phyloP scores from a whole-genome alignment of 2,888 invertebrate species.

The Blastobasis adustella region DNA sequence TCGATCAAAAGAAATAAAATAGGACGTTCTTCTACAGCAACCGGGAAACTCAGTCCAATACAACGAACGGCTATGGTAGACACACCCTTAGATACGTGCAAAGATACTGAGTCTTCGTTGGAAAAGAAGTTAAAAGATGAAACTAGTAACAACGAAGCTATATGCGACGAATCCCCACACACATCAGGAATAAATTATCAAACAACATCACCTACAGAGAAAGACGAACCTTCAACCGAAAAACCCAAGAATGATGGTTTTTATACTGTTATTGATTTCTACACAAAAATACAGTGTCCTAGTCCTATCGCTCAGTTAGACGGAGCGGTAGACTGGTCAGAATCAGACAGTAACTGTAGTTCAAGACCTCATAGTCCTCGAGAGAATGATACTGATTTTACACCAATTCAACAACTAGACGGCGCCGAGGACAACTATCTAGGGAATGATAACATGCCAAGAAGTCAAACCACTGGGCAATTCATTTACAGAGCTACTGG shows the following conservation, averaged over 20 bases:
- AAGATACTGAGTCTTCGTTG: slow-evolving; percentile 38
- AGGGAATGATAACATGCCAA: slow-evolving; percentile 43
- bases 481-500: slow-evolving; percentile 66
- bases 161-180: slow-evolving; percentile 58
- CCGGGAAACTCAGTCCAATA: slow-evolving; percentile 59
- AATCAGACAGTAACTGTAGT: slow-evolving; percentile 68
- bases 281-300: slow-evolving; percentile 65
- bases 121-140: slow-evolving; percentile 56
- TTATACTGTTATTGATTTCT: slow-evolving; percentile 68
- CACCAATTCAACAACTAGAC: slow-evolving; percentile 79
- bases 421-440: slow-evolving; percentile 79
- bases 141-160: slow-evolving; percentile 29
- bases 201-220: slow-evolving; percentile 53
- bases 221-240: slow-evolving; percentile 43
- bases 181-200: slow-evolving; percentile 62
- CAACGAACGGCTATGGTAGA: slow-evolving; percentile 46
- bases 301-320: slow-evolving; percentile 80
- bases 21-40: slow-evolving; percentile 57
- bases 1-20: slow-evolving; percentile 82
- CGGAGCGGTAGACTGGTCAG: slow-evolving; percentile 80
- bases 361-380: slow-evolving; percentile 61
- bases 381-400: slow-evolving; percentile 45
- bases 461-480: slow-evolving; percentile 55
- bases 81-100: slow-evolving; percentile 47
- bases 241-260: slow-evolving; percentile 60